Evolutionary conservation across 2,113 vertebrate genomes (phyloP), one percentile per base, ranked within the genome.

Genomic region (Amphiprion ocellaris): DNA sequence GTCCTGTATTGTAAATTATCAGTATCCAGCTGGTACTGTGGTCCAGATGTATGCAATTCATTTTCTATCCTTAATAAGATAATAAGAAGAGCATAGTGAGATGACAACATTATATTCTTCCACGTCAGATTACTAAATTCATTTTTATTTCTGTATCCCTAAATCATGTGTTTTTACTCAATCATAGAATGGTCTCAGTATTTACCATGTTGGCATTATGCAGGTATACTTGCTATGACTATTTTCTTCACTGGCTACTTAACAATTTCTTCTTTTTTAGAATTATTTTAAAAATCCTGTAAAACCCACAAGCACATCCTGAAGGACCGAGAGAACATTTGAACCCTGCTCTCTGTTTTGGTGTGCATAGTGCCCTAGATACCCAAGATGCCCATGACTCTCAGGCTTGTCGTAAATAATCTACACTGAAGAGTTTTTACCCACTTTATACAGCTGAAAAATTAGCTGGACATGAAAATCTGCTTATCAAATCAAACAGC

Each of bases 401-500:
- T 44, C 3, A 15, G 41, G 8, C 41, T 44, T 44, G 41, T 44
- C 11, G 41, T 44, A 14, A 44, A 44, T 44, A 44, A 44, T 15
- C 11, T 44, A 44, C 2, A 44, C 14, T 4, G 12, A 37, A 37
- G 33, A 37, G 33, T 37, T 37, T 37, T 37, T 44, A 37, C 26
- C 37, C 46, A 10, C 28, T 14, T 62, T 7, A 74, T 67, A 10
- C 26, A 7, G 7, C 23, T 70, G 26, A n/a, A 24, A 76, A 63
- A 46, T 58, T 58, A 53, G 65, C 17, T 58, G n/a, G 56, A 62
- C 33, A 46, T n/a, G 73, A 7, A 82, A 58, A 65, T 69, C 2
- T 28, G 19, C 72, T 58, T 59, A 33, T 59, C 24, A 58, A 81
- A 72, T 54, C 59, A 47, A 75, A 23, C 44, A 64, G 17, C 52